Percentiles rank a stretch among this genome's conserved stretches.
Evolutionary conservation across 2,888 invertebrate genomes (phyloP).

Genomic region (Volucella inflata): DNA sequence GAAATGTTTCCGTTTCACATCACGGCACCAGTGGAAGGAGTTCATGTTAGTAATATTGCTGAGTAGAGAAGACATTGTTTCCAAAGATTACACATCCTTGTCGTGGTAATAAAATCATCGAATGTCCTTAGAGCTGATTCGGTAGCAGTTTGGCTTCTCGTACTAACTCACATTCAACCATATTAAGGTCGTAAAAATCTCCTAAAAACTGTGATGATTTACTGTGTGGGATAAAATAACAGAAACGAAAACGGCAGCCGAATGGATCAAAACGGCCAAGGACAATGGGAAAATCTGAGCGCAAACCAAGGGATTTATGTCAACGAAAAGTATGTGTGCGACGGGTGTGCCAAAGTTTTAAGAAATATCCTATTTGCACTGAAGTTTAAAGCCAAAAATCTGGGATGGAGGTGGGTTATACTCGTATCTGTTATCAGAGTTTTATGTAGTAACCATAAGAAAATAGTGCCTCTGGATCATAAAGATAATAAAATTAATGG

Average conservation of each 20-base stretch:
- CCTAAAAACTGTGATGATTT: slow-evolving; percentile 51
- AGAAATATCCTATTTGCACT: slow-evolving; percentile 5
- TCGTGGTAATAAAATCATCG: slow-evolving; percentile 37
- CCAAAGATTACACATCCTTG: slow-evolving; percentile 12
- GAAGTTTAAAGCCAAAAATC: too few species aligned
- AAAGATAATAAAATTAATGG: too few species aligned
- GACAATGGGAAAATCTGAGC: slow-evolving; percentile 35
- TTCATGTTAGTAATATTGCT: slow-evolving; percentile 4
- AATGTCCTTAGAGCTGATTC: slow-evolving; percentile 16
- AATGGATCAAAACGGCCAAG: slow-evolving; percentile 13
- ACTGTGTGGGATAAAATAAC: slow-evolving; percentile 16
- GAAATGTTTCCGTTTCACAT: background rate
- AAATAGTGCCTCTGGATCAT: too few species aligned
- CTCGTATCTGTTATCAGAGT: too few species aligned
- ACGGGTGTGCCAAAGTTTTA: slow-evolving; percentile 37
- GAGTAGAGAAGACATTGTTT: slow-evolving; percentile 30
- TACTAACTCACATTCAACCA: slow-evolving; percentile 10
- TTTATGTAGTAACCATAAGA: too few species aligned
- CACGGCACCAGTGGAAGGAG: too few species aligned
- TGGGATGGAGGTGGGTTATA: too few species aligned
- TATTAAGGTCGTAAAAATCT: slow-evolving; percentile 41
- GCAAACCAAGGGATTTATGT: slow-evolving; percentile 36
- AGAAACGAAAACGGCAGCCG: background rate
- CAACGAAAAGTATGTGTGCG: slow-evolving; percentile 5
- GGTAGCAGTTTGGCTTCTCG: slow-evolving; percentile 21